Evolutionary conservation across 2,797 vertebrate genomes (phyloP).

Genomic region (Gymnoscopelus microlampas): DNA sequence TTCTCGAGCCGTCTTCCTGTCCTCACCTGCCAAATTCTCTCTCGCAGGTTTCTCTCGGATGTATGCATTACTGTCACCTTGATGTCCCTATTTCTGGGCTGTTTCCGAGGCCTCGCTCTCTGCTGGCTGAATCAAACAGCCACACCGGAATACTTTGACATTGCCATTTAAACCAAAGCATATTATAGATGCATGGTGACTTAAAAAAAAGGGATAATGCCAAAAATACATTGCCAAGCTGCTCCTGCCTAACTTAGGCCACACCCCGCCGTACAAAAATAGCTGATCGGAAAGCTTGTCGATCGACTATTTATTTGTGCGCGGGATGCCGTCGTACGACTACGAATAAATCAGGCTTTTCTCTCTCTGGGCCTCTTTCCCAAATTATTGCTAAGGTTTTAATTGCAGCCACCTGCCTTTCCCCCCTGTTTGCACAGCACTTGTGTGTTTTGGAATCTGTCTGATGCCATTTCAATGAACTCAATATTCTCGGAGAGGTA

Average conservation of each 20-base stretch:
- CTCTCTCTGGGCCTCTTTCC: slow-evolving; percentile 26
- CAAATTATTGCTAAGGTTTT: slow-evolving; percentile 34
- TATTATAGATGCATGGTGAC: neutral
- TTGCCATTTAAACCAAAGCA: slow-evolving; percentile 5
- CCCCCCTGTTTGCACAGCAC: slow-evolving; percentile 31
- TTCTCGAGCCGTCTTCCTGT: slow-evolving; percentile 46
- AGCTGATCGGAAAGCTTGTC: too few relatives aligned
- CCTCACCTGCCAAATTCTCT: slow-evolving; percentile 47
- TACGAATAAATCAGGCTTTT: too few relatives aligned
- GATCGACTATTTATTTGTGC: too few relatives aligned
- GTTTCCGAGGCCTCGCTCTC: slow-evolving; percentile 14
- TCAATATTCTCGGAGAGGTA: slow-evolving; percentile 59
- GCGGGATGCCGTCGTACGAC: too few relatives aligned
- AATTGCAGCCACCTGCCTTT: slow-evolving; percentile 48
- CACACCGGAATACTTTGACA: slow-evolving; percentile 7
- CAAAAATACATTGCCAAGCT: slow-evolving; percentile 6
- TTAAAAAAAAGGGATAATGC: slow-evolving; percentile 9
- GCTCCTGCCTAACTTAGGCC: too few relatives aligned
- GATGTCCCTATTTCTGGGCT: slow-evolving; percentile 34
- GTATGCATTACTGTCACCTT: slow-evolving; percentile 49
- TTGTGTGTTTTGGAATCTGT: slow-evolving; percentile 44
- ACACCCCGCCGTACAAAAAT: too few relatives aligned
- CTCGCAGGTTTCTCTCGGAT: slow-evolving; percentile 30
- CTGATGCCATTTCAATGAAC: slow-evolving; percentile 55
- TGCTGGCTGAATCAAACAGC: slow-evolving; percentile 16